Percentiles rank a stretch among this genome's conserved stretches.
phyloP scores from a whole-genome alignment of 1,140 invertebrate genomes.

The Aphis gossypii region DNA sequence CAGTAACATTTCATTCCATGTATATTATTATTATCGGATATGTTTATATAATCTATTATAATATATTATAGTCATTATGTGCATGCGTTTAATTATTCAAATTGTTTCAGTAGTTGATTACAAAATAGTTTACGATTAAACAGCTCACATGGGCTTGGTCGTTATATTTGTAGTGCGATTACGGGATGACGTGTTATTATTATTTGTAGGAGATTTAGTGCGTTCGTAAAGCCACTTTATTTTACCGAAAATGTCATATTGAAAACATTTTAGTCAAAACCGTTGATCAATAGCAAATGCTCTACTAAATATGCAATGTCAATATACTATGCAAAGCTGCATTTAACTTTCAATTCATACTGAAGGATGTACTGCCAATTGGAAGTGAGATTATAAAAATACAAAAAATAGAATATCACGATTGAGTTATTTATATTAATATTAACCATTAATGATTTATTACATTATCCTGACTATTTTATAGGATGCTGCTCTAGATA shows the following conservation, averaged over 20 bases:
- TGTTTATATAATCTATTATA: background rate
- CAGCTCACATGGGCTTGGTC: background rate
- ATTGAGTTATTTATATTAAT: background rate
- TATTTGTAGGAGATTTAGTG: background rate
- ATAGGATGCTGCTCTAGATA: background rate
- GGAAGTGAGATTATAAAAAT: background rate
- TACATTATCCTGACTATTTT: background rate
- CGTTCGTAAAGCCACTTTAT: background rate
- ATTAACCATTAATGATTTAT: background rate
- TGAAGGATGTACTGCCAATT: background rate
- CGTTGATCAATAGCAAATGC: background rate
- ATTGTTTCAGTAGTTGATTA: background rate
- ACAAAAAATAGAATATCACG: background rate
- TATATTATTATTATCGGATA: too few relatives aligned
- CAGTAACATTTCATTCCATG: background rate
- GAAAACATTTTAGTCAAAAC: background rate
- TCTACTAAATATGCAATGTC: background rate
- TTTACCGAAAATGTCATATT: background rate
- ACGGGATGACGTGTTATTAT: background rate
- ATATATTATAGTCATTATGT: background rate
- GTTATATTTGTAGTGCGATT: background rate
- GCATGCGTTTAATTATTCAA: background rate
- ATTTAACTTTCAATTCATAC: background rate
- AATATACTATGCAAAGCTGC: background rate
- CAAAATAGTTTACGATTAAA: constrained; percentile 2